Evolutionary conservation across 1,140 invertebrate species (phyloP).

Genomic region (Lepidurus apus): DNA sequence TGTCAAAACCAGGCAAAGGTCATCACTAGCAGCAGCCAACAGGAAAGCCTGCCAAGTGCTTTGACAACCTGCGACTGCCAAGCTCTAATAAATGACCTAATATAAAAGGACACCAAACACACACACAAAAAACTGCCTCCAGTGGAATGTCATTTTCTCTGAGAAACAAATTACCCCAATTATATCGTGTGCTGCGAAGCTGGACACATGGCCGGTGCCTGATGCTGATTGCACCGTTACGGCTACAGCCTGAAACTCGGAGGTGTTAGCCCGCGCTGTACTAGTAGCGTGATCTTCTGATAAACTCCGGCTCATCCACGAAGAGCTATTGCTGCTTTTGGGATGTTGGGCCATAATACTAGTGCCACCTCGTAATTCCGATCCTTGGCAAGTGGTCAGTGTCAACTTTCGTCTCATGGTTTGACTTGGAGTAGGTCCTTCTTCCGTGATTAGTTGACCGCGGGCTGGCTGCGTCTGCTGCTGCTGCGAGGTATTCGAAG

Average conservation of each 20-base stretch:
- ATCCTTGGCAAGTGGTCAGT: slow-evolving; percentile 7
- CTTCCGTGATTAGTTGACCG: slow-evolving; percentile 15
- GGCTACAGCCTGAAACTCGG: background rate
- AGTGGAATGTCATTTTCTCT: too few relatives aligned
- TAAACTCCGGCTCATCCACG: slow-evolving; percentile 13
- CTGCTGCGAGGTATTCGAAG: background rate
- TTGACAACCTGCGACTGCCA: background rate
- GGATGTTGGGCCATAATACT: background rate
- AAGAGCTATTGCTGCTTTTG: slow-evolving; percentile 1
- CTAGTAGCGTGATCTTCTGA: background rate
- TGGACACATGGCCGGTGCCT: background rate
- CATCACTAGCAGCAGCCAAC: background rate
- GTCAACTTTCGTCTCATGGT: slow-evolving; percentile 14
- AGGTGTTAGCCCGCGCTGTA: background rate
- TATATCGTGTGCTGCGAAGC: background rate
- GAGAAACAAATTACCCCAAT: slow-evolving; percentile 4
- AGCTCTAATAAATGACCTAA: background rate
- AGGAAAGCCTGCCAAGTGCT: background rate
- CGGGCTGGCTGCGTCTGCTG: background rate
- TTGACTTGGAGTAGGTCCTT: background rate
- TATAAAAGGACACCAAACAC: too few relatives aligned
- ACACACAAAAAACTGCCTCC: too few relatives aligned
- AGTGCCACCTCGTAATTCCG: background rate
- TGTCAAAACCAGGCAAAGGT: slow-evolving; percentile 8
- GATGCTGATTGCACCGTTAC: background rate